Percentiles rank a stretch among this genome's conserved stretches.
Conservation (phyloP, 2,888 invertebrate species). For the Eutolmus rufibarbis region DNA sequence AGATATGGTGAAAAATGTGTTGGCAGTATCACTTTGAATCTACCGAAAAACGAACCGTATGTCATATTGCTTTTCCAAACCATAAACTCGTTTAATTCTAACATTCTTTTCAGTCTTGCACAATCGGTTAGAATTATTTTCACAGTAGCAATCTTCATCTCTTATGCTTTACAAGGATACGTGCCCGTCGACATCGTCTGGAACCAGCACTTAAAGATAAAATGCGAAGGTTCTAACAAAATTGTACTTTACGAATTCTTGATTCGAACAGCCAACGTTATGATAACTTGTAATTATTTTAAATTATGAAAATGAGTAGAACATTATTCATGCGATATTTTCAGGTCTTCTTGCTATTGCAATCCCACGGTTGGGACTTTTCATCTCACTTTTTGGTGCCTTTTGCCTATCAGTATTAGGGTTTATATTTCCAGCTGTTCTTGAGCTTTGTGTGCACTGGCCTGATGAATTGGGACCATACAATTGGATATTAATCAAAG, state of each 20-base stretch:
- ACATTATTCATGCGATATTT: background rate
- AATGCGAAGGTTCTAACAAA: conserved; percentile 56
- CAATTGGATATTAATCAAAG: conserved; percentile 64
- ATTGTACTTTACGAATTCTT: conserved; percentile 65
- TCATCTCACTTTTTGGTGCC: conserved; percentile 80
- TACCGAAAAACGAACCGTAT: conserved; percentile 70
- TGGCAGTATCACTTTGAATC: conserved; percentile 83
- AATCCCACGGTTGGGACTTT: conserved; percentile 74
- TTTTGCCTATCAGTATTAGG: conserved; percentile 76
- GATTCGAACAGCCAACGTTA: conserved; percentile 63
- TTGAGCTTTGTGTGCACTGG: conserved; percentile 77
- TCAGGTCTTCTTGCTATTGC: conserved; percentile 76
- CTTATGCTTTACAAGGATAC: conserved; percentile 87
- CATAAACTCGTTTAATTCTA: background rate
- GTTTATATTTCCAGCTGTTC: conserved; percentile 77
- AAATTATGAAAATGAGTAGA: background rate
- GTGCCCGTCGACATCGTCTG: conserved; percentile 85
- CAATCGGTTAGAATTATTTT: conserved; percentile 71
- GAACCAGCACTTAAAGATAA: conserved; percentile 63
- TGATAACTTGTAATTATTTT: conserved; percentile 19
- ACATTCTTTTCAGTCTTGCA: conserved; percentile 66
- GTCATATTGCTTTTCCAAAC: conserved; percentile 50
- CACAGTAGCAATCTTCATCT: conserved; percentile 77
- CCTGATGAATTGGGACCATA: conserved; percentile 67
- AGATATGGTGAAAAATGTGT: conserved; percentile 74